Conservation (phyloP, 2,888 invertebrate genomes). For the Noctua pronuba region DNA sequence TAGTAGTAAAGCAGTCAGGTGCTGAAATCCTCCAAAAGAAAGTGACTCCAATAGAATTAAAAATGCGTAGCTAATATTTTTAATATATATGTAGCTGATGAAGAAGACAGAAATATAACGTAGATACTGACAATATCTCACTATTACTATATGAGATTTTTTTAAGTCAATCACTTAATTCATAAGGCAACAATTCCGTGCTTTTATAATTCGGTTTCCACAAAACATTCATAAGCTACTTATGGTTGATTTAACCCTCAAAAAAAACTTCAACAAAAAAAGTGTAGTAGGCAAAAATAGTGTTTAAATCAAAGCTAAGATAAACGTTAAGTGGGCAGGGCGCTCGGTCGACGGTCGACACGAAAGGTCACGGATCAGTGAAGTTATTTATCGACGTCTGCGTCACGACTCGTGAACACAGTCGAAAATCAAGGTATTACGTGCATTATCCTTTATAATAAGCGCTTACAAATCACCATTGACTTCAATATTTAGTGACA, state of each 20-base stretch:
- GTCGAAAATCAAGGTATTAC: conserved; percentile 69
- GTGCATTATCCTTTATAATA: conserved; percentile 59
- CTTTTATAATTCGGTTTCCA: not conserved
- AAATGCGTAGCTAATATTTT: not conserved
- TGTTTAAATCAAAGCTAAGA: conserved; percentile 71
- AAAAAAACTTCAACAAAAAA: conserved; percentile 42
- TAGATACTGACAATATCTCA: not conserved
- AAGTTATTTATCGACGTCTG: conserved; percentile 73
- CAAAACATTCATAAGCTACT: not conserved
- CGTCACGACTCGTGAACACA: conserved; percentile 72
- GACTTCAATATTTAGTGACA: not conserved
- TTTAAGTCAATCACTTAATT: not conserved
- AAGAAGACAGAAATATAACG: not conserved
- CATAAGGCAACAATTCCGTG: not conserved
- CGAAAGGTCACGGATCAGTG: conserved; percentile 77
- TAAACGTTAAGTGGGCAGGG: conserved; percentile 77
- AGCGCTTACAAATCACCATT: conserved; percentile 18
- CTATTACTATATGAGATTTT: not conserved
- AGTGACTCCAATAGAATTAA: not conserved
- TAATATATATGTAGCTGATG: not conserved
- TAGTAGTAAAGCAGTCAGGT: not conserved
- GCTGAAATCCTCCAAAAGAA: not conserved
- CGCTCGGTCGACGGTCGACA: conserved; percentile 72
- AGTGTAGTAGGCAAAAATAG: conserved; percentile 70
- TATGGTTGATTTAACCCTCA: not conserved